These are phyloP conservation scores for Oceanites oceanicus DNA, from an alignment of 2,113 vertebrate genomes.

Conservation along the genomic window DNA sequence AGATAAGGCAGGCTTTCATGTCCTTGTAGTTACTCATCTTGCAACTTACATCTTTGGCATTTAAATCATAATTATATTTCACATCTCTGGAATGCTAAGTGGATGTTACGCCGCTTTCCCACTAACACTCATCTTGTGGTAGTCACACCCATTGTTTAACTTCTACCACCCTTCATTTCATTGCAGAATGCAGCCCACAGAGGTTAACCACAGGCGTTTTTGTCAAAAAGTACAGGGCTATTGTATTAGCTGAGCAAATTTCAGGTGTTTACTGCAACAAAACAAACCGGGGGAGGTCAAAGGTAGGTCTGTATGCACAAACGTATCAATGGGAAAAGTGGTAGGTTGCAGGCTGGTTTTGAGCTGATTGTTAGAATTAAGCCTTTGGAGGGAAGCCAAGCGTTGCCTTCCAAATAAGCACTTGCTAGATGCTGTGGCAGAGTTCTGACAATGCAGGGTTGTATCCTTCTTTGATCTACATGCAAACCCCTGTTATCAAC, in stretches of 20 bases:
- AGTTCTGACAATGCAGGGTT: neutral
- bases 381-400: neutral
- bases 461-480: neutral
- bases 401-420: neutral
- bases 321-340: accelerated
- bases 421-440: neutral
- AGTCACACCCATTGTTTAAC: slow-evolving; percentile 57
- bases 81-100: slow-evolving; percentile 53
- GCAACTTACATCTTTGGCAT: slow-evolving; percentile 44
- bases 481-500: neutral
- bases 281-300: neutral
- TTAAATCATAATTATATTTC: slow-evolving; percentile 49
- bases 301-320: neutral
- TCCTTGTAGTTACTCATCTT: slow-evolving; percentile 47
- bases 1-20: slow-evolving; percentile 40
- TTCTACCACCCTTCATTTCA: slow-evolving; percentile 15
- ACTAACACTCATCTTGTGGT: slow-evolving; percentile 32
- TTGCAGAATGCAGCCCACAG: slow-evolving; percentile 4
- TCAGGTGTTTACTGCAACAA: neutral
- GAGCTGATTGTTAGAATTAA: neutral
- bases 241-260: slow-evolving; percentile 10
- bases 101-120: slow-evolving; percentile 58
- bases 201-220: slow-evolving; percentile 22
- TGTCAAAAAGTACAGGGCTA: neutral
- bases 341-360: neutral